Base-by-base conservation (phyloP, 2,888 invertebrate genomes). In the Hyppa rectilinea region DNA sequence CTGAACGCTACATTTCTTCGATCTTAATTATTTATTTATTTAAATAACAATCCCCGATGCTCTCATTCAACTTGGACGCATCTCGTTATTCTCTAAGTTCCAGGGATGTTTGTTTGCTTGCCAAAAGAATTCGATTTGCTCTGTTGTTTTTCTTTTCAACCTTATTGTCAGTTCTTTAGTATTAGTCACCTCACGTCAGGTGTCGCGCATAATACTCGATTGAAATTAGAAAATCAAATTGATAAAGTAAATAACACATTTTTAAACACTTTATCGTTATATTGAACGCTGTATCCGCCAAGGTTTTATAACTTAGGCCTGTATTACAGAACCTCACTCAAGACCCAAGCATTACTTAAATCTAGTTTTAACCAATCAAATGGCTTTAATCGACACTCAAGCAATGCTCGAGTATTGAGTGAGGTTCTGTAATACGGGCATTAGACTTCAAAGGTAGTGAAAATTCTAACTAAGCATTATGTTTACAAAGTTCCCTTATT, bases 21-120 rank as follows among this genome's bases (percentile, higher is more conserved):
- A 64, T 75, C 73, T 71, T 82, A 78, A 81, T 81, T 82, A 82
- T 78, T 75, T 82, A 75, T 82, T 80, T 78, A 78, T 71, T 75
- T 72, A 58, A 66, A 53, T 56, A 55, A 74, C 66, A 49, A 47
- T 80, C 55, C 34, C 20, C 58, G 47, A 68, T 68, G 43, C 68
- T 62, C 53, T 60, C 23, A 59, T 38, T 65, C 50, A 38, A 62
- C 26, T 70, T 60, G n/a, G 56, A 61, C 56, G 36, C 43, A 50
- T 29, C 23, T 60, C 43, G 26, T 38, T 45, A 52, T 52, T 45
- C 52, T n/a, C 45, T n/a, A 43, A 43, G 31, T 58, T 31, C 14
- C 23, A 58, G 12, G 59, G 10, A 45, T 31, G n/a, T 43, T 38
- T 20, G 26, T 45, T 68, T 61, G 38, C 60, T 7, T 29, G 40